Evolutionary conservation across 2,888 invertebrate genomes (phyloP).

Genomic region (Callinectes sapidus): DNA sequence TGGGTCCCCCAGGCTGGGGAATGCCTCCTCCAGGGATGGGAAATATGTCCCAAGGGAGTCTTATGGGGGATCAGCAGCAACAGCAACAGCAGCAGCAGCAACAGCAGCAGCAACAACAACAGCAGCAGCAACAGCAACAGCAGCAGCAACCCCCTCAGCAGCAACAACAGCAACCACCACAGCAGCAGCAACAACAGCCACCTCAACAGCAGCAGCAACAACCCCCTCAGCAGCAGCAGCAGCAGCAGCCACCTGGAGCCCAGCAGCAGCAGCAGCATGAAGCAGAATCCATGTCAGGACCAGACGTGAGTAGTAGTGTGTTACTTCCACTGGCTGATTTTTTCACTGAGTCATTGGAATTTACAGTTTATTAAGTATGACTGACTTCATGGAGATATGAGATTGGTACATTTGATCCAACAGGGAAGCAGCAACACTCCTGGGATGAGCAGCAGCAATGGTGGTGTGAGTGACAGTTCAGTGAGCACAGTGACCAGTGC

Average conservation of each 20-base stretch:
- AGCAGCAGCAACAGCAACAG: slow-evolving; percentile 57
- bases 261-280: slow-evolving; percentile 60
- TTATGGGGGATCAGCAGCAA: slow-evolving; percentile 60
- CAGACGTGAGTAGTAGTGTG: slow-evolving; percentile 44
- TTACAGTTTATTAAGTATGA: not conserved
- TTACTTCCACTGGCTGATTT: not conserved
- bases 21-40: slow-evolving; percentile 75
- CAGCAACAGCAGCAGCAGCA: slow-evolving; percentile 54
- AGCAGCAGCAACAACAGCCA: slow-evolving; percentile 52
- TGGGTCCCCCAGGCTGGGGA: slow-evolving; percentile 74
- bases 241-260: slow-evolving; percentile 35
- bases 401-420: not conserved
- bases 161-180: slow-evolving; percentile 44
- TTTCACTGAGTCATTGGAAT: not conserved
- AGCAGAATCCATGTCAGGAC: slow-evolving; percentile 45
- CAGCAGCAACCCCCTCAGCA: slow-evolving; percentile 50
- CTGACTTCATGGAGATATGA: not conserved
- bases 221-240: slow-evolving; percentile 46
- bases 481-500: slow-evolving; percentile 23
- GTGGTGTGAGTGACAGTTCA: slow-evolving; percentile 27
- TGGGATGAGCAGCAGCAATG: slow-evolving; percentile 22
- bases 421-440: slow-evolving; percentile 22
- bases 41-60: slow-evolving; percentile 58
- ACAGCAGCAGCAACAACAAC: slow-evolving; percentile 56
- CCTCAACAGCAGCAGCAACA: slow-evolving; percentile 32